A percentile compares a stretch with the other conserved stretches of the same genome.
Evolutionary conservation across 2,797 vertebrate genomes (phyloP).

Genomic region (Chelon labrosus): DNA sequence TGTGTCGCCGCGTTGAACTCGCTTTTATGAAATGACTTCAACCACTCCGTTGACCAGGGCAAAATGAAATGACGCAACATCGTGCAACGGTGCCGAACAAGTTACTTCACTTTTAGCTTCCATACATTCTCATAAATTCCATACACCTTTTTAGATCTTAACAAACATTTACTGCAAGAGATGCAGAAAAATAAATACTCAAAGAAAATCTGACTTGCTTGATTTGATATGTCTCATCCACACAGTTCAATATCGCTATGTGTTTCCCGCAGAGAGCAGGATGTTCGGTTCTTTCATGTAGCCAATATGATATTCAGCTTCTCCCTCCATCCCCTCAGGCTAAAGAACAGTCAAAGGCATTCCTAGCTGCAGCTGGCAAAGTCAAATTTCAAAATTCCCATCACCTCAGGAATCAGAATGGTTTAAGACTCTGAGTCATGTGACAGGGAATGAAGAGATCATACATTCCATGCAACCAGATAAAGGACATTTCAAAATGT

Average conservation of each 20-base stretch:
- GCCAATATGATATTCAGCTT: constrained; percentile 17
- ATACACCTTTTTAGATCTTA: no score
- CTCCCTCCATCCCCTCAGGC: constrained; percentile 4
- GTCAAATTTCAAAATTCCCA: constrained; percentile 7
- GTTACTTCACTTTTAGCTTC: neutral
- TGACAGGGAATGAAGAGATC: constrained; percentile 11
- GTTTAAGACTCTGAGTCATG: constrained; percentile 1
- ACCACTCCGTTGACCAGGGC: neutral
- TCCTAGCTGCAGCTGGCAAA: constrained; percentile 15
- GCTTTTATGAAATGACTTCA: constrained; percentile 1
- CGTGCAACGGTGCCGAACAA: neutral
- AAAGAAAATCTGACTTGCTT: neutral
- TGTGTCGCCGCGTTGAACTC: neutral
- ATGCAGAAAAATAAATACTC: neutral
- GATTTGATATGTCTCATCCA: neutral
- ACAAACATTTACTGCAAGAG: neutral
- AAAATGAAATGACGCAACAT: constrained; percentile 28
- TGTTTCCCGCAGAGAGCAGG: neutral
- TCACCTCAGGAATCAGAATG: neutral
- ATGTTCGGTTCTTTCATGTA: constrained; percentile 16
- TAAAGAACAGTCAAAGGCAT: constrained; percentile 9
- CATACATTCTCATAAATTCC: constrained; percentile 1
- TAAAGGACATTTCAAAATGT: constrained; percentile 14
- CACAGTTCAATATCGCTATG: neutral
- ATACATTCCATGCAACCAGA: neutral